Evolutionary conservation across 2,797 vertebrate genomes (phyloP).

Genomic region (Neosilurus hyrtlii): DNA sequence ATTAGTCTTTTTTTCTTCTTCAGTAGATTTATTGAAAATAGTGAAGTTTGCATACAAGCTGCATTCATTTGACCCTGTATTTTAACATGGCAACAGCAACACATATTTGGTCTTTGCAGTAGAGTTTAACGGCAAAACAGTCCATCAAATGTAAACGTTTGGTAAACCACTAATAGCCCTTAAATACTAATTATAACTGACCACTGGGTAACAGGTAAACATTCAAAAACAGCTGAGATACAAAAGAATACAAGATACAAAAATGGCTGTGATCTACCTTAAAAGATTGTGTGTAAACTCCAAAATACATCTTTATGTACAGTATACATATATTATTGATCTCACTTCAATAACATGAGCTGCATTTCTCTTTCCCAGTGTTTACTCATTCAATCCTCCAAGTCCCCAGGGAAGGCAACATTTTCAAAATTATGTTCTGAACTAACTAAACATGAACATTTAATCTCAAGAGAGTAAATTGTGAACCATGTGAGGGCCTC

Average conservation of each 20-base stretch:
- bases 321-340: too few species aligned
- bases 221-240: conserved; percentile 35
- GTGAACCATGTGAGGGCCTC: not conserved
- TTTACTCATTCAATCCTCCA: not conserved
- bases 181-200: conserved; percentile 40
- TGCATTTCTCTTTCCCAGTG: not conserved
- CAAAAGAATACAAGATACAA: conserved; percentile 14
- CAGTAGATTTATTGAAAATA: conserved; percentile 9
- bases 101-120: conserved; percentile 53
- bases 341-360: not conserved
- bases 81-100: conserved; percentile 7
- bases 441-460: not conserved
- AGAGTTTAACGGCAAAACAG: conserved; percentile 50
- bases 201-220: conserved; percentile 23
- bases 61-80: not conserved
- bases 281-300: conserved; percentile 17
- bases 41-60: not conserved
- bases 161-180: conserved; percentile 43
- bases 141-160: conserved; percentile 65
- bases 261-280: not conserved
- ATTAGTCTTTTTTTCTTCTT: not conserved
- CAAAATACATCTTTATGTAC: not conserved
- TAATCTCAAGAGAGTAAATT: not conserved
- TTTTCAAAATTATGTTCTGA: not conserved
- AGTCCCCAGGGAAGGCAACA: not conserved